Percentiles rank a stretch among this genome's conserved stretches.
Conservation (phyloP, 2,888 invertebrate genomes). For the Epinotia brunnichana region DNA sequence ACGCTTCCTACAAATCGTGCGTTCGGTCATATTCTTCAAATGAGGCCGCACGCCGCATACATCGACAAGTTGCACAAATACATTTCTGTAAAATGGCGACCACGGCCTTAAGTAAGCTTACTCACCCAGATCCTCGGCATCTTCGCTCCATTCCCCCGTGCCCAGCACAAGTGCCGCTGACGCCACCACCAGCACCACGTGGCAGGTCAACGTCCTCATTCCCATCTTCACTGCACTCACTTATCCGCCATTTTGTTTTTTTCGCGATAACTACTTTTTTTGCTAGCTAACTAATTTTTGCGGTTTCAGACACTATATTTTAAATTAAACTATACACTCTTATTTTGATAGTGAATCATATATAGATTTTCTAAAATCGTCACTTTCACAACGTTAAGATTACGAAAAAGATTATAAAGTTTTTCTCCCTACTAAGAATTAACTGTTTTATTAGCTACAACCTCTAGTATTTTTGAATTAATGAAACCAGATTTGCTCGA, state of each 20-base stretch:
- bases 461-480: background rate
- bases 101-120: conserved; percentile 27
- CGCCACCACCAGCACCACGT: conserved; percentile 59
- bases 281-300: background rate
- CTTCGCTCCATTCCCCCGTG: conserved; percentile 79
- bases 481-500: background rate
- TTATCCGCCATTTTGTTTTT: conserved; percentile 47
- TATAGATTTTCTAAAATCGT: background rate
- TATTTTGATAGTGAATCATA: background rate
- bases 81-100: no score
- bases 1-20: no score
- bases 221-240: conserved; percentile 52
- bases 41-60: no score
- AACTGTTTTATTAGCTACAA: background rate
- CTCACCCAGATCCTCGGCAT: conserved; percentile 80
- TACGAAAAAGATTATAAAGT: background rate
- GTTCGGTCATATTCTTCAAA: no score
- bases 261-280: conserved; percentile 43
- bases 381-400: background rate
- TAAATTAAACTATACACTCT: background rate
- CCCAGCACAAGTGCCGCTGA: conserved; percentile 65
- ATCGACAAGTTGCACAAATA: no score
- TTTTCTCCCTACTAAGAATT: background rate
- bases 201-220: conserved; percentile 58
- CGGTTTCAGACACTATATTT: background rate